A percentile compares a stretch with the other conserved stretches of the same genome.
These are phyloP conservation scores for Aphidius ervi DNA, from an alignment of 1,140 invertebrate species.

Conservation along the genomic window DNA sequence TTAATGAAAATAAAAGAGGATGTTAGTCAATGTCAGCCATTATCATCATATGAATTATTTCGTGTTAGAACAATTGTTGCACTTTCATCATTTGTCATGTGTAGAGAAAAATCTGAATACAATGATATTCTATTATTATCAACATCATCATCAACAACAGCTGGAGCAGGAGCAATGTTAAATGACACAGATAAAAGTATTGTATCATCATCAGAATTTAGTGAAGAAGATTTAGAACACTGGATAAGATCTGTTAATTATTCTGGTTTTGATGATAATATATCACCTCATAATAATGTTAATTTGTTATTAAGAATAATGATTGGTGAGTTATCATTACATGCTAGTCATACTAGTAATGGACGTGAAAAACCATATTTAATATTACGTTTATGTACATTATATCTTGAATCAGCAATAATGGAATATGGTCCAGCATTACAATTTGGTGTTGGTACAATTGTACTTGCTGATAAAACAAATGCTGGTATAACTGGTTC, in stretches of 20 bases:
- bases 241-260: conserved; percentile 72
- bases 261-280: conserved; percentile 80
- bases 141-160: conserved; percentile 6
- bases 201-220: conserved; percentile 64
- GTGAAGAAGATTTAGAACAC: conserved; percentile 71
- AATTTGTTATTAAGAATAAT: conserved; percentile 67
- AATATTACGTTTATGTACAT: conserved; percentile 66
- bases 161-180: neutral
- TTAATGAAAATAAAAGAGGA: conserved; percentile 33
- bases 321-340: conserved; percentile 59
- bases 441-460: conserved; percentile 67
- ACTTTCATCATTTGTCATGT: conserved; percentile 34
- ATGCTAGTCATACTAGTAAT: conserved; percentile 41
- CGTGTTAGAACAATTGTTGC: conserved; percentile 36
- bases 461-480: conserved; percentile 76
- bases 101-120: conserved; percentile 30
- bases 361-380: conserved; percentile 69
- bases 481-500: conserved; percentile 71
- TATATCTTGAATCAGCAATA: conserved; percentile 70
- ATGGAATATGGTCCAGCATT: conserved; percentile 77
- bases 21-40: conserved; percentile 23
- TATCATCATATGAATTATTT: conserved; percentile 33
- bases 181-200: conserved; percentile 50
- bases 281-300: conserved; percentile 73
- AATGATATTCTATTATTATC: conserved; percentile 31